Evolutionary conservation across 2,888 invertebrate species (phyloP), one percentile per base, ranked within the genome.

Genomic region (Ligdia adustata): DNA sequence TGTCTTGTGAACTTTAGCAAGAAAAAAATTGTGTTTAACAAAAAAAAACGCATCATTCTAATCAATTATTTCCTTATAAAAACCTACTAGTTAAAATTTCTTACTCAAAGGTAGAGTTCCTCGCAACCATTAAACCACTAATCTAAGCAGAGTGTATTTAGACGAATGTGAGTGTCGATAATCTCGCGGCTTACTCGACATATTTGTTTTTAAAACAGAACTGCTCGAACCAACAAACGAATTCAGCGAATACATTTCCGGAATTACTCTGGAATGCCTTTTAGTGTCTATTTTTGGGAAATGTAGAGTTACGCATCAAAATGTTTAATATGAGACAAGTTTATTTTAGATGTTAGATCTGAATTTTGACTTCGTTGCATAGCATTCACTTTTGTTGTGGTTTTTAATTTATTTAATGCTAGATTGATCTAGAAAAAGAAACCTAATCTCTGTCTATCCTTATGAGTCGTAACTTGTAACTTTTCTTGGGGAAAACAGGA

Each of bases 191-290:
- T 40, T 40, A 27, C 16, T 22, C 24, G 14, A 29, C 14, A 26
- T 43, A 39, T 55, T 48, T 55, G 42, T 51, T 51, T 48, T 42
- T 47, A 32, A 29, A 55, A 48, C 46, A 37, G 50, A 48, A 28
- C n/a, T n/a, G 37, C 50, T 33, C 37, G 40, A 37, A 48, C 9
- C 38, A 54, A 54, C 50, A 47, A 53, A 50, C 54, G 40, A 35
- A 50, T 35, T 50, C 40, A 50, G 40, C 50, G 13, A 52, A 24
- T 18, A 33, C 31, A 40, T 22, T n/a, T 26, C 38, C 37, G 35
- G 31, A 39, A 33, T 46, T 39, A 28, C 12, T 15, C 18, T 14
- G 47, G 41, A 49, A 49, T 49, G 42, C 38, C 42, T 43, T 43
- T 43, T 39, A 28, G 29, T 15, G 14, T 38, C 42, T 49, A 43